Evolutionary conservation across 2,888 invertebrate genomes (phyloP).

Genomic region (Nemoura dubitans): DNA sequence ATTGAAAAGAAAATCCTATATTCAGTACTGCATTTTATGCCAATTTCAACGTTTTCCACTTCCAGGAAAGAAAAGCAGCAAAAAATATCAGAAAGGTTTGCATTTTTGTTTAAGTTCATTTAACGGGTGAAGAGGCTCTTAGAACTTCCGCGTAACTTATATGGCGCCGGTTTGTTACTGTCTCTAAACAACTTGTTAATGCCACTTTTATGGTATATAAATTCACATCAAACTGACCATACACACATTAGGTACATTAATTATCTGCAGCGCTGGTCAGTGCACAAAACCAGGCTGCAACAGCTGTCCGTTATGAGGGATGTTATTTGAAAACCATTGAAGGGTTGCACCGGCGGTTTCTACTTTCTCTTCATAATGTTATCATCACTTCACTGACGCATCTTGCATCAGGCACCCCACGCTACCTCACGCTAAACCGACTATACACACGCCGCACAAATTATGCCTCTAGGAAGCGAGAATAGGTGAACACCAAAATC

Average conservation of each 20-base stretch:
- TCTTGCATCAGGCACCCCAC: no score
- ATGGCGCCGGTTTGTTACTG: neutral
- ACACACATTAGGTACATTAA: neutral
- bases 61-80: neutral
- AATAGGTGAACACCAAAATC: constrained; percentile 8
- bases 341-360: neutral
- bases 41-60: neutral
- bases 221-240: neutral
- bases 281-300: neutral
- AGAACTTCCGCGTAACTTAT: neutral
- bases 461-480: neutral
- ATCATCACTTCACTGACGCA: no score
- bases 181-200: neutral
- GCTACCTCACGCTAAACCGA: no score
- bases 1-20: neutral
- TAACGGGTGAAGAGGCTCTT: neutral
- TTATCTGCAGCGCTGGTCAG: neutral
- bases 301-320: neutral
- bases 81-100: neutral
- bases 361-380: neutral
- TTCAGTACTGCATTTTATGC: neutral
- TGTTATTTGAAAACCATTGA: neutral
- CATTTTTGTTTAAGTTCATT: neutral
- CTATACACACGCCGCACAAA: neutral
- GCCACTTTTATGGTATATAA: neutral